phyloP scores from a whole-genome alignment of 2,888 invertebrate genomes.

The Cheilosia vulpina region DNA sequence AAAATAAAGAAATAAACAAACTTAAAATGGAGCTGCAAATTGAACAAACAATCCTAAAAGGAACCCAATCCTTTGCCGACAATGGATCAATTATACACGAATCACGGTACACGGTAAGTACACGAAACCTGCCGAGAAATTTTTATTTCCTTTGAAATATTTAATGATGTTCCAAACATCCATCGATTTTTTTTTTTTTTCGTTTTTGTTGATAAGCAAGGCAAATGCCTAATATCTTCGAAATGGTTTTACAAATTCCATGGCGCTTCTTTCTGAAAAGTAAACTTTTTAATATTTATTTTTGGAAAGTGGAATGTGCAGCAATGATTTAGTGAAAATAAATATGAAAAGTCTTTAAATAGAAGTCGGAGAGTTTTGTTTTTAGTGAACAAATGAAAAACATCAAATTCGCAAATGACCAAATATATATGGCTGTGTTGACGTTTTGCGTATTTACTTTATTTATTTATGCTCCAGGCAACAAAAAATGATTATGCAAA shows the following conservation, averaged over 20 bases:
- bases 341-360: constrained; percentile 9
- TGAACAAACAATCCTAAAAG: constrained; percentile 79
- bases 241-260: constrained; percentile 4
- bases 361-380: constrained; percentile 9
- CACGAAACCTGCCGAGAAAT: background rate
- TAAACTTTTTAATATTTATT: constrained; percentile 33
- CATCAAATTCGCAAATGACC: background rate
- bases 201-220: background rate
- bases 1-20: constrained; percentile 25
- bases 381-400: constrained; percentile 2
- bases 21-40: constrained; percentile 81
- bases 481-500: constrained; percentile 5
- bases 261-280: constrained; percentile 6
- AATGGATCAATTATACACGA: constrained; percentile 80
- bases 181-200: background rate
- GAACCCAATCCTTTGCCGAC: constrained; percentile 77
- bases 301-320: constrained; percentile 31
- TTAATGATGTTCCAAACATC: background rate
- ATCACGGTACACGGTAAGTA: constrained; percentile 82
- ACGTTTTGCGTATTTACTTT: background rate
- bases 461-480: constrained; percentile 24
- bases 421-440: constrained; percentile 13
- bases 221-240: constrained; percentile 1
- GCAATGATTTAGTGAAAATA: constrained; percentile 15
- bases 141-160: background rate